Base-by-base conservation (phyloP, 2,888 invertebrate genomes). In the Pammene fasciana region DNA sequence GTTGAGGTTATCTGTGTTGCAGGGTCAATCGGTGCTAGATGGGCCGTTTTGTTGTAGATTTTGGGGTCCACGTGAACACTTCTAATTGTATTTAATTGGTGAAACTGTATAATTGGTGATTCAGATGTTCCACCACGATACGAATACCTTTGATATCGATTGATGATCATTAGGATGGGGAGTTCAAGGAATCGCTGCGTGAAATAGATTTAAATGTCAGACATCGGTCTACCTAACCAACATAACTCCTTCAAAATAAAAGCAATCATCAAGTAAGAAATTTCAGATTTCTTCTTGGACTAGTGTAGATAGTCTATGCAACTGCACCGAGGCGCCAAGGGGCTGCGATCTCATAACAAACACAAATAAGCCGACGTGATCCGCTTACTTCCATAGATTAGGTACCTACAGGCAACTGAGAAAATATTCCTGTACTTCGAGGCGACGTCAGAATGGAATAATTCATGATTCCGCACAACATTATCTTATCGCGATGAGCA, bases 281-380 rank as follows among this genome's bases (percentile, higher is more conserved):
- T 59, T 16, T 43, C 11, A 5, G 45, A 46, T 59, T 14, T 50
- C n/a, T 52, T 48, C 26, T 16, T 36, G 26, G 59, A 14, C 57
- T 60, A 26, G 46, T 54, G 65, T 65, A 52, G 54, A 54, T 62
- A 67, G 67, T 52, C 56, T 59, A 65, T 68, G 68, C 68, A 68
- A 68, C 68, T 65, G 64, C 67, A 62, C 14, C 18, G 73, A 82
- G 85, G 86, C 87, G 86, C 89, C 83, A 78, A 72, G 84, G 85
- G 86, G 86, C 85, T 81, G 79, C 77, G 80, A 86, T 86, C 89
- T 90, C 88, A 90, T 91, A 91, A 90, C 90, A 89, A 90, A 91
- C 87, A 90, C 86, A 88, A 90, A 89, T 90, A 91, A 92, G 85
- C 84, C 86, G 92, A 92, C 92, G 86, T 92, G 91, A 92, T 90